Conservation (phyloP, 2,113 vertebrate genomes). For the Aspiorhynchus laticeps region DNA sequence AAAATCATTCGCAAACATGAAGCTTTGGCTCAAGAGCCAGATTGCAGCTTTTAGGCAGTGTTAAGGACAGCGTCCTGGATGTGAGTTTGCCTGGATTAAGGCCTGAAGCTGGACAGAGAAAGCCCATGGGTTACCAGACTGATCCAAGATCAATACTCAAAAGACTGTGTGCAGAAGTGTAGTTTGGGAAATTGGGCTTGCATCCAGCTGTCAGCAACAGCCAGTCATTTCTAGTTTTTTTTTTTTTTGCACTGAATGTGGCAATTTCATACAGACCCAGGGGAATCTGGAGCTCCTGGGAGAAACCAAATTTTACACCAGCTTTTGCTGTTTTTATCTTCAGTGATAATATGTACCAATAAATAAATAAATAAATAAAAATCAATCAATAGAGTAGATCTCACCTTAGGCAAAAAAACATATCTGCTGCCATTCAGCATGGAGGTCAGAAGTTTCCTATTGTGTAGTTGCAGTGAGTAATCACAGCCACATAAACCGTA, state of each 20-base stretch:
- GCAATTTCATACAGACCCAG: slow-evolving; percentile 10
- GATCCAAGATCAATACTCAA: slow-evolving; percentile 53
- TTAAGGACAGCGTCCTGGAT: neutral
- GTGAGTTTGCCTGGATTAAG: slow-evolving; percentile 2
- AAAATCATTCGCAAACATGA: slow-evolving; percentile 25
- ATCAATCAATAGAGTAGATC: slow-evolving; percentile 45
- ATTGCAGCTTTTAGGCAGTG: slow-evolving; percentile 3
- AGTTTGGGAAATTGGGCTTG: slow-evolving; percentile 45
- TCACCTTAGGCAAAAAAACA: slow-evolving; percentile 9
- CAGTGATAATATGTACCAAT: slow-evolving; percentile 45
- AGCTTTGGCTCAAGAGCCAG: slow-evolving; percentile 23
- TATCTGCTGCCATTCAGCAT: slow-evolving; percentile 28
- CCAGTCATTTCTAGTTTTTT: slow-evolving; percentile 50
- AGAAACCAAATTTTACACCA: neutral
- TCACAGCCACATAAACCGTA: neutral
- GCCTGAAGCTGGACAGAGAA: slow-evolving; percentile 19
- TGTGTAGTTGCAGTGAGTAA: neutral
- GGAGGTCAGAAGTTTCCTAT: slow-evolving; percentile 31
- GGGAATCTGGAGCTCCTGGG: slow-evolving; percentile 23
- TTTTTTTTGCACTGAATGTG: slow-evolving; percentile 44
- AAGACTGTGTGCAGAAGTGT: slow-evolving; percentile 28
- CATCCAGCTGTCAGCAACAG: slow-evolving; percentile 37
- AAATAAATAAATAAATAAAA: too few species aligned
- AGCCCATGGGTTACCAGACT: slow-evolving; percentile 51
- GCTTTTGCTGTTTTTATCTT: slow-evolving; percentile 34